Conservation (phyloP, 1,140 invertebrate species). For the Drosophila persimilis region DNA sequence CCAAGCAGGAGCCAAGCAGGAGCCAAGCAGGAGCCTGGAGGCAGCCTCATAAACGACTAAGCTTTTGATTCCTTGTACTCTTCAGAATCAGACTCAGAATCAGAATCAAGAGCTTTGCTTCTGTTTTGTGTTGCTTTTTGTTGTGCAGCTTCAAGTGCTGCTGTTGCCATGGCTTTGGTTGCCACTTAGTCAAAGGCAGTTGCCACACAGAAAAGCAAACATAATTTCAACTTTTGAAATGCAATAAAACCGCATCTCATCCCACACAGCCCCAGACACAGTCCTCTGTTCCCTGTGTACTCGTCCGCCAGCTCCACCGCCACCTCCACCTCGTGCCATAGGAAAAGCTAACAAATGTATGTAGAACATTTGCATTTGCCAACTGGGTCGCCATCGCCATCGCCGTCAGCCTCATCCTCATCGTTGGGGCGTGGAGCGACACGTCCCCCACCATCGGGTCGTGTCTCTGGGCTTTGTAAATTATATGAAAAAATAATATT, state of each 20-base stretch:
- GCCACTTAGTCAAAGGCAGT: constrained; percentile 59
- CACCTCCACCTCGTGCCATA: constrained; percentile 2
- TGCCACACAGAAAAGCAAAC: constrained; percentile 62
- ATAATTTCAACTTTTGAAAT: constrained; percentile 70
- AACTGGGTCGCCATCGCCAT: constrained; percentile 32
- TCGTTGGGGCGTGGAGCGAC: too few relatives aligned
- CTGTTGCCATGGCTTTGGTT: constrained; percentile 40
- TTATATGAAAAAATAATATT: constrained; percentile 37
- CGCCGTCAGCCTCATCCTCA: not conserved
- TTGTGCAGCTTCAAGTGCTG: constrained; percentile 9
- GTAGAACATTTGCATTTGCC: constrained; percentile 52
- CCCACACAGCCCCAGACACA: constrained; percentile 11
- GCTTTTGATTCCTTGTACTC: constrained; percentile 8
- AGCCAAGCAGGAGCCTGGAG: too few relatives aligned
- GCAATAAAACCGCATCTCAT: constrained; percentile 60
- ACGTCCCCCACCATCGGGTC: not conserved
- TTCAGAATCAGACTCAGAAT: too few relatives aligned
- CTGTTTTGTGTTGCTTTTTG: constrained; percentile 16
- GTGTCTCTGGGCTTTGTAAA: constrained; percentile 32
- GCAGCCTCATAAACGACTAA: constrained; percentile 7
- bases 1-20: too few relatives aligned
- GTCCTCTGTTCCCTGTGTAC: too few relatives aligned
- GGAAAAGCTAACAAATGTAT: constrained; percentile 34
- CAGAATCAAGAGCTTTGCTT: too few relatives aligned
- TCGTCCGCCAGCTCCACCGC: not conserved